These are phyloP conservation scores for Gila robusta DNA, from an alignment of 2,797 vertebrate species.

Conservation along the genomic window DNA sequence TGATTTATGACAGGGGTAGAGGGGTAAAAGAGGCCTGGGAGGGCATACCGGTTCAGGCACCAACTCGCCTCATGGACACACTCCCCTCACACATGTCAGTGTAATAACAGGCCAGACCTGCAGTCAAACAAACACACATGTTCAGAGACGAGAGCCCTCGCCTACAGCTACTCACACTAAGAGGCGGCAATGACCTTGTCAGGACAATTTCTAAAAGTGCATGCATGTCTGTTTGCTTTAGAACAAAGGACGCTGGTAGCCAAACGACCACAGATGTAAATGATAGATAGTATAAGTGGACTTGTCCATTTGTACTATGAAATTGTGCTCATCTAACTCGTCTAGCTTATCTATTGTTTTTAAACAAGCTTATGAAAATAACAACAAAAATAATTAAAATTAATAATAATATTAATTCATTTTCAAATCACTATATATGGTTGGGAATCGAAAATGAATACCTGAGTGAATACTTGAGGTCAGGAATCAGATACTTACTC, in stretches of 20 bases:
- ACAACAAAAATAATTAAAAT: no score
- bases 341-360: no score
- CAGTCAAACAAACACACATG: conserved; percentile 25
- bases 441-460: no score
- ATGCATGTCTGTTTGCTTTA: not conserved
- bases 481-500: no score
- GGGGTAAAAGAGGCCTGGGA: conserved; percentile 51
- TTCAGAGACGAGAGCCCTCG: conserved; percentile 9
- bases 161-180: conserved; percentile 1
- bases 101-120: conserved; percentile 51
- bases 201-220: not conserved
- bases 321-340: no score
- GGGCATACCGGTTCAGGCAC: conserved; percentile 60
- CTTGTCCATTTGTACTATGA: not conserved
- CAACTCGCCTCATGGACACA: conserved; percentile 52
- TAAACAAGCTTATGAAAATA: no score
- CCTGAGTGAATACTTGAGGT: no score
- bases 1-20: conserved; percentile 60
- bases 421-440: no score
- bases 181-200: conserved; percentile 29
- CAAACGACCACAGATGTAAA: not conserved
- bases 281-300: not conserved
- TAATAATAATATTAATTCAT: no score
- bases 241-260: not conserved
- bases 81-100: conserved; percentile 40